phyloP scores from a whole-genome alignment of 2,888 invertebrate genomes.

The Cordilura impudica region DNA sequence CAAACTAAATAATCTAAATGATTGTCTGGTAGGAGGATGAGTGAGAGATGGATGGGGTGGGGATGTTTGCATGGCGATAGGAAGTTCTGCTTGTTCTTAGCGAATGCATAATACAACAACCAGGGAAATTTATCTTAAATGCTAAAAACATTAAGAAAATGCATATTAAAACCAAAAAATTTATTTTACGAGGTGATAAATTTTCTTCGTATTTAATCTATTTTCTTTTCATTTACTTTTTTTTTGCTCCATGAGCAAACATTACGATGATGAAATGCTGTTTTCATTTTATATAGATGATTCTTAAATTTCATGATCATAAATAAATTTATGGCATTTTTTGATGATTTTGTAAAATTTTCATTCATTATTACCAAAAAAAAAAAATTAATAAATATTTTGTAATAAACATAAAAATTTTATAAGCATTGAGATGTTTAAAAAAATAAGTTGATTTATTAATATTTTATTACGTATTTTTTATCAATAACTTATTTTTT shows the following conservation, averaged over 20 bases:
- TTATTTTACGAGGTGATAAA: conserved; percentile 24
- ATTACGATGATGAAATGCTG: background rate
- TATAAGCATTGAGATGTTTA: background rate
- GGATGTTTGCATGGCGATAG: background rate
- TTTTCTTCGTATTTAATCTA: background rate
- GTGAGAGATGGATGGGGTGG: background rate
- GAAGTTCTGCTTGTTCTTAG: background rate
- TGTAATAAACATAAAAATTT: conserved; percentile 10
- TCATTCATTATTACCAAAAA: background rate
- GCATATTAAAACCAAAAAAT: conserved; percentile 12
- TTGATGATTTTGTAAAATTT: conserved; percentile 15
- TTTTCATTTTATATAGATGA: background rate
- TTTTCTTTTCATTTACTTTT: too few relatives aligned
- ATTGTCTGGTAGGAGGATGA: background rate
- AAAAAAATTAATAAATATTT: too few relatives aligned
- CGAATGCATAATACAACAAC: background rate
- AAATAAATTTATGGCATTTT: conserved; percentile 34
- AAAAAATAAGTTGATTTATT: conserved; percentile 10
- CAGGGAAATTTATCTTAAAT: conserved; percentile 9
- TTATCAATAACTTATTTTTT: background rate
- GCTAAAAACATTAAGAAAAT: conserved; percentile 11
- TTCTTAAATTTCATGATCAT: background rate
- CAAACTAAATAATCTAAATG: background rate
- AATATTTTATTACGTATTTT: conserved; percentile 2
- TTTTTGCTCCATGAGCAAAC: background rate